Percentiles rank a stretch among this genome's conserved stretches.
Conservation (phyloP, 2,888 invertebrate genomes). For the Thymelicus acteon region DNA sequence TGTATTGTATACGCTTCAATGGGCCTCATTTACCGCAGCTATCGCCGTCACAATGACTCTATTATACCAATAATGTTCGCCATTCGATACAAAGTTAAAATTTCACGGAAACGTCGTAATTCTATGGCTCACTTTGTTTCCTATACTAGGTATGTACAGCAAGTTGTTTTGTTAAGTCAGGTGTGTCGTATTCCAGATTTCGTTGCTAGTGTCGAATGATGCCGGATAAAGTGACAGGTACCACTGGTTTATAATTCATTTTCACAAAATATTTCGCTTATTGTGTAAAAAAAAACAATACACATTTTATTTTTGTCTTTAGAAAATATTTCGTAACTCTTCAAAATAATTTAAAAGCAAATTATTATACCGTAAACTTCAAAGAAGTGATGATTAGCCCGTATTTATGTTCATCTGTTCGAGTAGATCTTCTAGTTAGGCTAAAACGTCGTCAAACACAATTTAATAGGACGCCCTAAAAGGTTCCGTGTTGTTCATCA, state of each 20-base stretch:
- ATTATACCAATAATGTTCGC: constrained; percentile 77
- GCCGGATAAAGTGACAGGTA: neutral
- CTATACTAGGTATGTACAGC: constrained; percentile 38
- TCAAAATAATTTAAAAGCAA: too few relatives aligned
- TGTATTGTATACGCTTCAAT: constrained; percentile 82
- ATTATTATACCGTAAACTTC: too few relatives aligned
- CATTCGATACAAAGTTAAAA: constrained; percentile 61
- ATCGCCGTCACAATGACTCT: constrained; percentile 79
- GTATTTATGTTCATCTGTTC: too few relatives aligned
- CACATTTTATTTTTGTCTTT: too few relatives aligned
- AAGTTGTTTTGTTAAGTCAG: constrained; percentile 19
- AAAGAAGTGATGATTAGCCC: too few relatives aligned
- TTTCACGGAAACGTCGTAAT: constrained; percentile 76
- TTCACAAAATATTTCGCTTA: too few relatives aligned
- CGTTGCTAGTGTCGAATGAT: neutral
- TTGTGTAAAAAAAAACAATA: too few relatives aligned
- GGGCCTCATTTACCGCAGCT: constrained; percentile 75
- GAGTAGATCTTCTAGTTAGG: too few relatives aligned
- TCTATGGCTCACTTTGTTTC: constrained; percentile 64
- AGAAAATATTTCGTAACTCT: too few relatives aligned
- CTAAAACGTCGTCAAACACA: too few relatives aligned
- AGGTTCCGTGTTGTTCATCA: too few relatives aligned
- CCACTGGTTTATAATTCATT: neutral
- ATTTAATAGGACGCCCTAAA: too few relatives aligned
- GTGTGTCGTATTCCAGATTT: neutral